A percentile compares a stretch with the other conserved stretches of the same genome.
Conservation (phyloP, 2,113 vertebrate species). For the Sitta europaea region DNA sequence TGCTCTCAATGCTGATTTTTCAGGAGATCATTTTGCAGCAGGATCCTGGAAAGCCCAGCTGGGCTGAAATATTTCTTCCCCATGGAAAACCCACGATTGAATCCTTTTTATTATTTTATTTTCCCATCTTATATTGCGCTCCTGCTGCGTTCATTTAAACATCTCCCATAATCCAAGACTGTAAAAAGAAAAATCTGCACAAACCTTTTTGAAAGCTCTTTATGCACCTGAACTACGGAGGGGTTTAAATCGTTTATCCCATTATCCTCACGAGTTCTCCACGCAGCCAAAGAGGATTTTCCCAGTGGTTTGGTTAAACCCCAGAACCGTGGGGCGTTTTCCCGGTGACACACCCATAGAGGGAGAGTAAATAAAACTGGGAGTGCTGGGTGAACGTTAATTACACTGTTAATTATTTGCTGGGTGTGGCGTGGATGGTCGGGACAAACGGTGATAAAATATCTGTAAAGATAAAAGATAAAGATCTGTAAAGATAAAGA, state of each 20-base stretch:
- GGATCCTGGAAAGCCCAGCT: not conserved
- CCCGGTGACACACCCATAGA: slow-evolving; percentile 78
- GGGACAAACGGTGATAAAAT: too few relatives aligned
- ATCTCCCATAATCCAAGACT: slow-evolving; percentile 54
- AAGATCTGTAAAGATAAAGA: too few relatives aligned
- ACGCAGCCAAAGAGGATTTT: slow-evolving; percentile 81
- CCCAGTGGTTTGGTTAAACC: slow-evolving; percentile 77
- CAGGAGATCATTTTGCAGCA: not conserved
- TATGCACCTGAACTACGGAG: slow-evolving; percentile 64
- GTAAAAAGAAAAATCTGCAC: slow-evolving; percentile 60
- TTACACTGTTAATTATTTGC: too few relatives aligned
- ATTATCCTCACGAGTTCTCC: slow-evolving; percentile 72
- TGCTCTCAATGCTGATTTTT: not conserved
- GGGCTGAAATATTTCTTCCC: not conserved
- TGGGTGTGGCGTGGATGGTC: too few relatives aligned
- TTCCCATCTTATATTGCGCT: not conserved
- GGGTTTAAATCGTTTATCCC: slow-evolving; percentile 79
- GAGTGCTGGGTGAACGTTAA: slow-evolving; percentile 90
- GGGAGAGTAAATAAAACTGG: slow-evolving; percentile 91
- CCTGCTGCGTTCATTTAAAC: slow-evolving; percentile 50
- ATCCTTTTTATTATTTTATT: not conserved
- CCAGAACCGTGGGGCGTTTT: slow-evolving; percentile 68
- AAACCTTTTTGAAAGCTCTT: slow-evolving; percentile 71
- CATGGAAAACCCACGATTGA: not conserved
- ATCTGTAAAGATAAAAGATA: too few relatives aligned